Percentiles rank a stretch among this genome's conserved stretches.
These are phyloP conservation scores for Standfussiana lucernea DNA, from an alignment of 2,888 invertebrate genomes.

Conservation along the genomic window DNA sequence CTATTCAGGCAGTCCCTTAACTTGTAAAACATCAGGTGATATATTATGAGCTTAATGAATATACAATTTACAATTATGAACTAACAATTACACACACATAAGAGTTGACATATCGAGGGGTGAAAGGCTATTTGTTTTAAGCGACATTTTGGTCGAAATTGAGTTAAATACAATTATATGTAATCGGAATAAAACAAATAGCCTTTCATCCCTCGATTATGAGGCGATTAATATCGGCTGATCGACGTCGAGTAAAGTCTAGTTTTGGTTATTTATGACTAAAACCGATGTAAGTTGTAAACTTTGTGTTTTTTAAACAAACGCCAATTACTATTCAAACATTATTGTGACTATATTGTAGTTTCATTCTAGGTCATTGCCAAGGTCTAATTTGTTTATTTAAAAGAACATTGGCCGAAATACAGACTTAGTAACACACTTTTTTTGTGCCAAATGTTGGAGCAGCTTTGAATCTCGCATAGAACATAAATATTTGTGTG, in stretches of 20 bases:
- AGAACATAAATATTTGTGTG: neutral
- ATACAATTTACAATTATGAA: too few relatives aligned
- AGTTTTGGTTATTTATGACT: neutral
- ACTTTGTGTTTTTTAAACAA: neutral
- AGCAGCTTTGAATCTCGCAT: neutral
- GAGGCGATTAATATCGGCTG: neutral
- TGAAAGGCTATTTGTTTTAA: too few relatives aligned
- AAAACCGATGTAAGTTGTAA: neutral
- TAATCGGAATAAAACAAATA: too few relatives aligned
- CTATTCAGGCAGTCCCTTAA: too few relatives aligned
- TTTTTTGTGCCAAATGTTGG: neutral
- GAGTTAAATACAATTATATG: too few relatives aligned
- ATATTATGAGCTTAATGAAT: too few relatives aligned
- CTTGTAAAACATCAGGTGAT: too few relatives aligned
- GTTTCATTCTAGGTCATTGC: neutral
- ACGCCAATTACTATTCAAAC: neutral
- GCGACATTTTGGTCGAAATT: too few relatives aligned
- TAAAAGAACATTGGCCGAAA: neutral
- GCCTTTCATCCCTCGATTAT: too few relatives aligned
- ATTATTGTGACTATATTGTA: neutral
- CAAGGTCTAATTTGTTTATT: constrained; percentile 12
- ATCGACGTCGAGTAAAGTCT: neutral
- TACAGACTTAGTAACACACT: neutral
- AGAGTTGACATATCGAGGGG: too few relatives aligned
- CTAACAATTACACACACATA: too few relatives aligned